Base-by-base conservation (phyloP, 2,888 invertebrate genomes). In the Tiphia femorata region DNA sequence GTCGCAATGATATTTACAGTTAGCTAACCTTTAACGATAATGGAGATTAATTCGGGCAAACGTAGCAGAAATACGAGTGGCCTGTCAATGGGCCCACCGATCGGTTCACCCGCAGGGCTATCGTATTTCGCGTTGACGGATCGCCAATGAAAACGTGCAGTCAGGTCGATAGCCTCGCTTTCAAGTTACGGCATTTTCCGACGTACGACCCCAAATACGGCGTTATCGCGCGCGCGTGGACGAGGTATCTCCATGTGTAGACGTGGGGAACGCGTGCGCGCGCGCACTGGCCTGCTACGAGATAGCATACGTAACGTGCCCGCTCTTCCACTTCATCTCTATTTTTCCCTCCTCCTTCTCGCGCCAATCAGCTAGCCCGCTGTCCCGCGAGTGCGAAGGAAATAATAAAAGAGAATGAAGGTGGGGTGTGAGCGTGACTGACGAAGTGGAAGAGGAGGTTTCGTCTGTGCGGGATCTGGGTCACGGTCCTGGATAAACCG, bases 401-500 rank as follows among this genome's bases (percentile, higher is more conserved):
- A 56, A 50, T 50, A 51, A 57, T 56, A 49, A 52, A 56, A 60
- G 47, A 48, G 47, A 41, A 35, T 50, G 43, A 59, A 14, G 12
- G 30, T 23, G 14, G 49, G 10, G 12, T 12, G 3, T 1, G 16
- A 7, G 21, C 8, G 29, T n/a, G 43, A n/a, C 42, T 25, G 23
- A 25, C 2, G 30, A 30, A 30, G n/a, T n/a, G n/a, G n/a, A n/a
- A n/a, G n/a, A n/a, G n/a, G n/a, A n/a, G n/a, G n/a, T n/a, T n/a
- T n/a, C n/a, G n/a, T n/a, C 29, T 5, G 4, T 20, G 1, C 21
- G 42, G 41, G 21, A 43, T 27, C 16, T 70, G 52, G 62, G 64
- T 73, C 67, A 66, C 53, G 62, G 55, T 53, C 51, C 55, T 57
- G 57, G 49, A 62, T 68, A 73, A 72, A 68, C 58, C 59, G 50